A percentile compares a stretch with the other conserved stretches of the same genome.
These are phyloP conservation scores for Craseonycteris thonglongyai DNA, from an alignment of 2,113 vertebrate genomes.

Conservation along the genomic window DNA sequence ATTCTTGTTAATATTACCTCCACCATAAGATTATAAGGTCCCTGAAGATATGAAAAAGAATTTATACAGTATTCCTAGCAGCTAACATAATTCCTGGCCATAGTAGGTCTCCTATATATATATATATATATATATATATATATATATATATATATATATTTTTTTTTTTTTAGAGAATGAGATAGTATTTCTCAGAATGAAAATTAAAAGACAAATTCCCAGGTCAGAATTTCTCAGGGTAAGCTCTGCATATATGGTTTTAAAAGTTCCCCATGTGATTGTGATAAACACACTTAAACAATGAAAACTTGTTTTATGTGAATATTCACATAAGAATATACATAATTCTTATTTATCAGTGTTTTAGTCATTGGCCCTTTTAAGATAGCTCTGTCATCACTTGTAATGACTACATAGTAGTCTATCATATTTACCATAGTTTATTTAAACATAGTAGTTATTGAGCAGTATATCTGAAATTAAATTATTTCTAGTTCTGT, in stretches of 20 bases:
- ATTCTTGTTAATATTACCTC: not conserved
- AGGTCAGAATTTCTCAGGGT: not conserved
- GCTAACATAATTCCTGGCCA: not conserved
- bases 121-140: not conserved
- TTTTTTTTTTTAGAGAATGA: no score
- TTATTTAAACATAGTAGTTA: not conserved
- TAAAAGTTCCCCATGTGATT: not conserved
- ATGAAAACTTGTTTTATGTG: not conserved
- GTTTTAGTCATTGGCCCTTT: not conserved
- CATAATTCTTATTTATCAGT: not conserved
- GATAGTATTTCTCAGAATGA: not conserved
- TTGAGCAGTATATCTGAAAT: not conserved
- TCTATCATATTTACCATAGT: not conserved
- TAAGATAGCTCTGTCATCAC: not conserved
- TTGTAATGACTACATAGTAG: not conserved
- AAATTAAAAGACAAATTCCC: constrained; percentile 18
- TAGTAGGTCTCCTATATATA: not conserved
- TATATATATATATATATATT: not conserved
- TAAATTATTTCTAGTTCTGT: not conserved
- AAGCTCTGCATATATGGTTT: not conserved
- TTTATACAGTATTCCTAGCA: not conserved
- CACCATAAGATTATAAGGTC: not conserved
- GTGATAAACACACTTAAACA: not conserved
- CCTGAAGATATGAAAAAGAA: not conserved
- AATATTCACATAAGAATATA: not conserved